Conservation (phyloP, 2,797 vertebrate species). For the Myotis daubentonii region DNA sequence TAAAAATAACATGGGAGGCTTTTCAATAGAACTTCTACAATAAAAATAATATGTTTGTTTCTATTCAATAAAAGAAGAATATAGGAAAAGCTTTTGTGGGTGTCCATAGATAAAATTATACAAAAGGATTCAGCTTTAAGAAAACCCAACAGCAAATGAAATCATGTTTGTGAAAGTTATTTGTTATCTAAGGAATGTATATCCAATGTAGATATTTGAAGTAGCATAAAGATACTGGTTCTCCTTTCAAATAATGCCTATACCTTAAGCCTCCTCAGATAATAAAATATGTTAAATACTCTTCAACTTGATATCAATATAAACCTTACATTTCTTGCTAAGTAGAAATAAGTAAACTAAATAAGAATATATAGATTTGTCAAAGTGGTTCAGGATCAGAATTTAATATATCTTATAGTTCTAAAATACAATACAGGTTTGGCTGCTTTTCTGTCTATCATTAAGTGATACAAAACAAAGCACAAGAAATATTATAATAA, state of each 20-base stretch:
- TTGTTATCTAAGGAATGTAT: slow-evolving; percentile 2
- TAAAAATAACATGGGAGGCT: not conserved
- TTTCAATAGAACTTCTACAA: slow-evolving; percentile 43
- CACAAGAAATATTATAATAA: not conserved
- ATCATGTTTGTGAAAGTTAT: slow-evolving; percentile 31
- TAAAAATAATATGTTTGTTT: slow-evolving; percentile 11
- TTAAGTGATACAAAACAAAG: not conserved
- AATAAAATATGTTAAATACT: slow-evolving; percentile 12
- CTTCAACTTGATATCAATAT: not conserved
- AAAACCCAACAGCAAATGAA: slow-evolving; percentile 48
- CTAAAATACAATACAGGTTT: not conserved
- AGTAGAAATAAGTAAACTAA: not conserved
- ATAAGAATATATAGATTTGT: not conserved
- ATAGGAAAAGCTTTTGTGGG: slow-evolving; percentile 6
- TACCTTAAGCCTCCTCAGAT: not conserved
- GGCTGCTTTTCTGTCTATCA: not conserved
- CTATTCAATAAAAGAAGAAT: slow-evolving; percentile 5
- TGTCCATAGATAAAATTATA: not conserved
- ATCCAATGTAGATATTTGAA: not conserved
- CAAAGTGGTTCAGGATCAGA: not conserved
- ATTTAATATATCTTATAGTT: not conserved
- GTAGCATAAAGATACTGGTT: not conserved
- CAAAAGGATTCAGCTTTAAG: slow-evolving; percentile 21
- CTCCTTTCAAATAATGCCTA: not conserved
- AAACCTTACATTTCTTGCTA: not conserved